Base-by-base conservation (phyloP, 2,888 invertebrate species). In the Fragum sueziense region DNA sequence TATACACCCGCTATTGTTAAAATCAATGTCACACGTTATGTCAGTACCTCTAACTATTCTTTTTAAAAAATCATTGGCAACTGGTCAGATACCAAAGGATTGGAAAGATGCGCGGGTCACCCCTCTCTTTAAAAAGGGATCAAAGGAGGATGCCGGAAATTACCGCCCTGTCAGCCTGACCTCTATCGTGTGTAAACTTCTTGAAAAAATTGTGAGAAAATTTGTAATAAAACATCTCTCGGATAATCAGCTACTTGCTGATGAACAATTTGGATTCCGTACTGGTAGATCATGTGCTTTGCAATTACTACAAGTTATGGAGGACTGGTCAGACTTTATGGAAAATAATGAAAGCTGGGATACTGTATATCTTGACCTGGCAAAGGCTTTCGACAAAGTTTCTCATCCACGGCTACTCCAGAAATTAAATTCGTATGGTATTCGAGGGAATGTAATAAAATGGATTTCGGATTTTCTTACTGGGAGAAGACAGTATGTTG, bases 341-440 rank as follows among this genome's bases (percentile, higher is more conserved):
- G 68, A 72, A 3, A 3, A 2, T n/a, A 7, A 20, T 14, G 57
- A 73, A n/a, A n/a, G n/a, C n/a, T n/a, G n/a, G n/a, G n/a, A n/a
- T n/a, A n/a, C 37, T 11, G 31, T 78, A 17, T 62, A 73, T 25
- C 29, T 73, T 11, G 78, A 73, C 22, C 31, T 78, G 31, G 78
- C 73, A 17, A 78, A 78, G 31, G 69, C 73, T 9, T 57, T 74
- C 54, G 71, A 71, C 33, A 76, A 70, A 29, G 76, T 71, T 51
- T 22, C 67, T 2, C 70, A 76, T 27, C 20, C 37, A 65, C 47
- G 37, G 31, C 31, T 76, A 37, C 11, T 51, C 25, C 29, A 61
- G 11, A 72, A 72, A n/a, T 20, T 71, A 41, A n/a, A 7, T 17
- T 57, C 57, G 3, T 70, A 33, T 34, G 70, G 71, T 41, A 71